phyloP scores from a whole-genome alignment of 1,140 invertebrate genomes.

The Muscidifurax raptorellus region DNA sequence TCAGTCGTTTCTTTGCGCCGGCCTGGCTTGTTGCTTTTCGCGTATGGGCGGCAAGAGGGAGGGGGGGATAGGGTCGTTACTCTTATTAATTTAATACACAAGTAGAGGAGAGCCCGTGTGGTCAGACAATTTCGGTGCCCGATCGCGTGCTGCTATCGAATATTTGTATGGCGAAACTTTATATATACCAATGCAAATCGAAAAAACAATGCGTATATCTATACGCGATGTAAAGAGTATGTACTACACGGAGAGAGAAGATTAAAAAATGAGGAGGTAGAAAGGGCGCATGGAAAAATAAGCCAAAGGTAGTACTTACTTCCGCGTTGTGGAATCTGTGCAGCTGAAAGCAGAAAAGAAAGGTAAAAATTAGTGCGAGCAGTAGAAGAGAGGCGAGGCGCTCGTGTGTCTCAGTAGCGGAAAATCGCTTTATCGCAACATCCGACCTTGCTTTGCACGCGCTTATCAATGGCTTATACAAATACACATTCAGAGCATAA shows the following conservation, averaged over 20 bases:
- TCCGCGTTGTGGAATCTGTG: conserved; percentile 91
- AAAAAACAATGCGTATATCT: no score
- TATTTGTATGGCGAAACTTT: no score
- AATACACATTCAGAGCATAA: conserved; percentile 71
- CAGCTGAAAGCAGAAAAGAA: conserved; percentile 85
- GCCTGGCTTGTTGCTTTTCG: background rate
- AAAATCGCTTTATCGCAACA: background rate
- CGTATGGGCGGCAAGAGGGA: no score
- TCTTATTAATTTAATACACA: background rate
- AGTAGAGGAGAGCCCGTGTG: background rate
- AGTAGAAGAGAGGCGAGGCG: background rate
- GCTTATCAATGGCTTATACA: conserved; percentile 56
- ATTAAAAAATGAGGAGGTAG: background rate
- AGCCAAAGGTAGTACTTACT: conserved; percentile 80
- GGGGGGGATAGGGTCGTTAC: background rate
- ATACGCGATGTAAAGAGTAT: no score
- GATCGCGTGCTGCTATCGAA: no score
- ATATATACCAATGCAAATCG: no score
- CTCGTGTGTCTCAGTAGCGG: background rate
- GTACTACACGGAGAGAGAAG: background rate
- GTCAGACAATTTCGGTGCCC: background rate
- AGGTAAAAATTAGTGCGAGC: conserved; percentile 60
- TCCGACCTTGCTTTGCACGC: background rate
- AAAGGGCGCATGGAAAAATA: background rate
- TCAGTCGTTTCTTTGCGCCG: conserved; percentile 40